Evolutionary conservation across 2,888 invertebrate genomes (phyloP).

Genomic region (Lithophane leautieri): DNA sequence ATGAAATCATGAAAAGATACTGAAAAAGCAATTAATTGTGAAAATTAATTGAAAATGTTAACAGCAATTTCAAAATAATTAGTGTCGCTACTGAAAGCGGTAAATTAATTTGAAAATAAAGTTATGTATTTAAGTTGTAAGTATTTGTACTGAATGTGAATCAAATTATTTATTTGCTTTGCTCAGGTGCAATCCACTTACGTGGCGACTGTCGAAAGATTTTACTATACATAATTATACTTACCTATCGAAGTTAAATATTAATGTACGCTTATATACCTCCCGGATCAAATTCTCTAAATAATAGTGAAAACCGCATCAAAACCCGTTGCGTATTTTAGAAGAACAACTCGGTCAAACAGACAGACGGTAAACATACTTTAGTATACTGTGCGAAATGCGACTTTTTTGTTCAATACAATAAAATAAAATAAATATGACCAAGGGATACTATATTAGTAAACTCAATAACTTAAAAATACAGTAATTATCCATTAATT

Average conservation of each 20-base stretch:
- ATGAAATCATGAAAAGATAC: background rate
- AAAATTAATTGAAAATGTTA: conserved; percentile 23
- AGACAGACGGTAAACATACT: no score
- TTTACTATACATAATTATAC: no score
- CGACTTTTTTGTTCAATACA: no score
- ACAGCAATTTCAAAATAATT: conserved; percentile 17
- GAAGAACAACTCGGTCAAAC: no score
- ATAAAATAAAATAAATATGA: no score
- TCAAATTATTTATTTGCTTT: background rate
- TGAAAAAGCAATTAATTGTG: conserved; percentile 18
- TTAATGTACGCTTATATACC: background rate
- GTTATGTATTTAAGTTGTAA: conserved; percentile 13
- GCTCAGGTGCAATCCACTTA: background rate
- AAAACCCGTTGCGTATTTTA: no score
- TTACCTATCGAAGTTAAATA: background rate
- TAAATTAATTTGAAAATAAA: conserved; percentile 31
- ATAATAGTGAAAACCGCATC: no score
- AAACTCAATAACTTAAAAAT: no score
- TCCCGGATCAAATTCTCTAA: background rate
- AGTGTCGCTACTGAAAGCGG: background rate
- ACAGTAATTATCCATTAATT: no score
- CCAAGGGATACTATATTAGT: no score
- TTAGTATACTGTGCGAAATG: no score
- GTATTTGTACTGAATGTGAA: background rate
- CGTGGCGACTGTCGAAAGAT: background rate